Evolutionary conservation across 2,888 invertebrate genomes (phyloP).

Genomic region (Calameuta pallipes): DNA sequence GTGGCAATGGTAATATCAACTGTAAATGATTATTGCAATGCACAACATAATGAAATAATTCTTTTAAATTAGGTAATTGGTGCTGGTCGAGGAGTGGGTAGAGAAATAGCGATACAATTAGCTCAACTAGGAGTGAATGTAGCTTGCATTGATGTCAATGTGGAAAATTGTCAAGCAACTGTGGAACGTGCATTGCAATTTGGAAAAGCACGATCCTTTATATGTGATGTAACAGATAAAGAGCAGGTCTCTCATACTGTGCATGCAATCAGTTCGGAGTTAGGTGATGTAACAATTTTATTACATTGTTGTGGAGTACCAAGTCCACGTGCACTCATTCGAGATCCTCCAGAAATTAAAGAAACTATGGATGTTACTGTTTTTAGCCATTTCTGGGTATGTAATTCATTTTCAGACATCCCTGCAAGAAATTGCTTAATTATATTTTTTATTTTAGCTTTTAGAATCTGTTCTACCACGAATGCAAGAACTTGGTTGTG

Average conservation of each 20-base stretch:
- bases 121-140: slow-evolving; percentile 71
- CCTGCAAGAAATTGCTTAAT: neutral
- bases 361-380: slow-evolving; percentile 71
- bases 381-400: slow-evolving; percentile 75
- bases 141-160: slow-evolving; percentile 76
- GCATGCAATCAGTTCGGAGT: slow-evolving; percentile 66
- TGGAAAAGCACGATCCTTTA: slow-evolving; percentile 68
- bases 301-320: slow-evolving; percentile 75
- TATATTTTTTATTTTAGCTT: slow-evolving; percentile 64
- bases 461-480: slow-evolving; percentile 72
- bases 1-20: slow-evolving; percentile 70
- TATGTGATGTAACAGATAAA: slow-evolving; percentile 71
- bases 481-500: slow-evolving; percentile 71
- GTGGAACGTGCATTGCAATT: slow-evolving; percentile 66
- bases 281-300: slow-evolving; percentile 73
- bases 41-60: neutral
- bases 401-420: slow-evolving; percentile 17
- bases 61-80: slow-evolving; percentile 72
- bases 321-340: slow-evolving; percentile 70
- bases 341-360: slow-evolving; percentile 69
- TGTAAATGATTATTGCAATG: neutral
- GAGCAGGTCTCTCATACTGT: slow-evolving; percentile 68
- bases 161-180: slow-evolving; percentile 68
- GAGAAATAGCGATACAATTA: slow-evolving; percentile 73
- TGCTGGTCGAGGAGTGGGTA: slow-evolving; percentile 77